phyloP scores from a whole-genome alignment of 2,797 vertebrate genomes.

The Sylvia borin region DNA sequence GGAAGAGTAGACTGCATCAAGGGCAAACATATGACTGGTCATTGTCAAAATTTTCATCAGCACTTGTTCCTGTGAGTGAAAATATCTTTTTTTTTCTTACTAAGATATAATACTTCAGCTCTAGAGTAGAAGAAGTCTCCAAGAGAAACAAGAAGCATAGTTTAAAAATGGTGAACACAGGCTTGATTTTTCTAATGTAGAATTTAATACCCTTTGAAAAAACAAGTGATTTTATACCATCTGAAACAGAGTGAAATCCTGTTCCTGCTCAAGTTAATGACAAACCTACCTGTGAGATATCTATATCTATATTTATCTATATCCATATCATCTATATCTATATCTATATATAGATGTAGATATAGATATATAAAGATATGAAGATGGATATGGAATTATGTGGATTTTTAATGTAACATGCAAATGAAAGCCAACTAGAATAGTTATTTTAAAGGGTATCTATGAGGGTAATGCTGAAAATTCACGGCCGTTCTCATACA shows the following conservation, averaged over 20 bases:
- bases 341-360: background rate
- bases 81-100: background rate
- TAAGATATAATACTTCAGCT: background rate
- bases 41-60: background rate
- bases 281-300: background rate
- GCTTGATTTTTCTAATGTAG: background rate
- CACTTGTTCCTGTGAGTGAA: background rate
- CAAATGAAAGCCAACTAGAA: background rate
- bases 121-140: background rate
- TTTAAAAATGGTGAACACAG: background rate
- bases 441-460: background rate
- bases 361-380: background rate
- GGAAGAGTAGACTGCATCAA: background rate
- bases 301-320: background rate
- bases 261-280: background rate
- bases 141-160: background rate
- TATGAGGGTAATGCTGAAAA: background rate
- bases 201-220: background rate
- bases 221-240: background rate
- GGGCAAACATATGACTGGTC: background rate
- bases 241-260: background rate
- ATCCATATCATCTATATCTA: background rate
- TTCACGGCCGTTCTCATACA: background rate
- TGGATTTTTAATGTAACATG: background rate
- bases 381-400: background rate